A percentile compares a stretch with the other conserved stretches of the same genome.
These are phyloP conservation scores for Drosophila mayri DNA, from an alignment of 1,140 invertebrate genomes.

Conservation along the genomic window DNA sequence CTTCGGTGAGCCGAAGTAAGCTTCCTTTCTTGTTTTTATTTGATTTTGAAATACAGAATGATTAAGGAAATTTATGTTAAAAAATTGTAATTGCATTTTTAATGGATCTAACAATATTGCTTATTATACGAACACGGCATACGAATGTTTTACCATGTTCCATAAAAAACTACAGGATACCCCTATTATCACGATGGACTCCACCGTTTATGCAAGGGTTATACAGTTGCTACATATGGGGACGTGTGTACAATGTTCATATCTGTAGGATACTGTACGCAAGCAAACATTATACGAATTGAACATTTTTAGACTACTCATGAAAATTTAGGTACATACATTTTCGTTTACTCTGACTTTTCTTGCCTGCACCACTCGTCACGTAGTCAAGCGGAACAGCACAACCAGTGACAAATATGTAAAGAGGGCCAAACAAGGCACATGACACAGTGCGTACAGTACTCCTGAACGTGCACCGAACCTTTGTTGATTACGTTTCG, in stretches of 20 bases:
- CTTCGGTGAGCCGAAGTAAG: too few relatives aligned
- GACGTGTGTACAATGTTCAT: slow-evolving; percentile 18
- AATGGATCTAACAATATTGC: not conserved
- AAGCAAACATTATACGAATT: slow-evolving; percentile 58
- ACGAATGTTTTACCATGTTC: not conserved
- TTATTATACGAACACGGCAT: too few relatives aligned
- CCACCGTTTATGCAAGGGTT: not conserved
- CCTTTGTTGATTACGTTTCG: slow-evolving; percentile 76
- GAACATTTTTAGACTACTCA: slow-evolving; percentile 56
- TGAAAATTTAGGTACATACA: slow-evolving; percentile 41
- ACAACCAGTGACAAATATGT: slow-evolving; percentile 46
- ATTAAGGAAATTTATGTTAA: too few relatives aligned
- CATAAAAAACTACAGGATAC: not conserved
- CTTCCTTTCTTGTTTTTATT: too few relatives aligned
- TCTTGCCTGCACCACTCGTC: slow-evolving; percentile 49
- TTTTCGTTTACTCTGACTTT: slow-evolving; percentile 74
- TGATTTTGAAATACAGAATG: too few relatives aligned
- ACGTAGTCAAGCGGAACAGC: slow-evolving; percentile 43
- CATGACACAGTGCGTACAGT: slow-evolving; percentile 26
- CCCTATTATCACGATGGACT: not conserved
- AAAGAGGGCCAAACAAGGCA: slow-evolving; percentile 47
- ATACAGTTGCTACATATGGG: not conserved
- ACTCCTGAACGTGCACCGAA: slow-evolving; percentile 29
- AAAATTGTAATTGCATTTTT: too few relatives aligned
- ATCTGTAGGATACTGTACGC: slow-evolving; percentile 18